Base-by-base conservation (phyloP, 1,140 invertebrate species). In the Neodiprion virginianus region DNA sequence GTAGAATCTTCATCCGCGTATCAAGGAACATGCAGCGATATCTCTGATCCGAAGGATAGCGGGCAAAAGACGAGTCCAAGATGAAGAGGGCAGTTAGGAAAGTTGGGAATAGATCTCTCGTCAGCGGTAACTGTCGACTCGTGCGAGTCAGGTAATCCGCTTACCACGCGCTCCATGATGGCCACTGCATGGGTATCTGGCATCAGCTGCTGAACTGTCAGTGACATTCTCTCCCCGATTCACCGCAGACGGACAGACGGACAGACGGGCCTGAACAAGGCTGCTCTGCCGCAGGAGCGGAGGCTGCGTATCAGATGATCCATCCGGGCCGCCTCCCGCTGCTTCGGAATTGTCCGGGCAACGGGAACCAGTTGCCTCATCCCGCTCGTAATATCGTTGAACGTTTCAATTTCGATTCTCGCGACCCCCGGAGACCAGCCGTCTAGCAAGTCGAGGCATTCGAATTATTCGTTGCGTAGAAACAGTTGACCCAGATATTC, bases 141-240 rank as follows among this genome's bases (percentile, higher is more conserved):
- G 79, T 50, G 74, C 77, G 77, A 81, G 78, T 79, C 61, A 74
- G 67, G 75, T 81, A 80, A 81, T 79, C 77, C 75, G 76, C 77
- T 81, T 76, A 80, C 77, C 77, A 74, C 1, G 28, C 28, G 28
- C 1, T 40, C 28, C 73, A 72, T 72, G 40, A 74, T 69, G 61
- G 69, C 47, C 53, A 68, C 11, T 73, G 28, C 28, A 40, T 4
- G 72, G 75, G 76, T 74, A 80, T 73, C 75, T 78, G 49, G 74
- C 72, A 79, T 74, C 77, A 73, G 49, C 69, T 65, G 75, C 49
- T 50, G 48, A 65, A 65, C 61, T 65, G 61, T 17, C 61, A 65
- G 17, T 65, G 61, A 65, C 61, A 65, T 65, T 65, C 17, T 23
- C 17, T 69, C 21, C 21, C 21, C 17, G 21, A 17, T 17, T 47